These are phyloP conservation scores for Semaprochilodus insignis DNA, from an alignment of 2,797 vertebrate species.

Conservation along the genomic window DNA sequence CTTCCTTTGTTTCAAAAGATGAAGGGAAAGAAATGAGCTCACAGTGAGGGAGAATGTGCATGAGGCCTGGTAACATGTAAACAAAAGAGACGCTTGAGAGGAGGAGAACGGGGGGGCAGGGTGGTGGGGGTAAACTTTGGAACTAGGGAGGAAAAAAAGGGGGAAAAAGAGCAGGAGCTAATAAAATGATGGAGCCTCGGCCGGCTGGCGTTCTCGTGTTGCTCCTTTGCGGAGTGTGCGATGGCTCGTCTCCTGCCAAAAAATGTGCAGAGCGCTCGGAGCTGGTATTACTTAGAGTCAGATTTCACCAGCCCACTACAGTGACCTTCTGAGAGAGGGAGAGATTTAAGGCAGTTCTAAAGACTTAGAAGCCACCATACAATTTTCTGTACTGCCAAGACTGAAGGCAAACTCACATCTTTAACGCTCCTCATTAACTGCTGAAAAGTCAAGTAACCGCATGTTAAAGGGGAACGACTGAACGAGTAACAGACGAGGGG, in stretches of 20 bases:
- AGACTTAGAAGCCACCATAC: slow-evolving; percentile 35
- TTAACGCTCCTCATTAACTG: slow-evolving; percentile 44
- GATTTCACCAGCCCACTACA: slow-evolving; percentile 56
- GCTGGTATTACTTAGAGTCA: slow-evolving; percentile 64
- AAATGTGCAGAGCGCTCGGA: slow-evolving; percentile 53
- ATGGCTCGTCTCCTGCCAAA: slow-evolving; percentile 56
- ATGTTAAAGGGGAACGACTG: background rate
- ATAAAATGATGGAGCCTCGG: slow-evolving; percentile 45
- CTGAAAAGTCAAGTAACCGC: slow-evolving; percentile 16
- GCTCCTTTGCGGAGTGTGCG: slow-evolving; percentile 31
- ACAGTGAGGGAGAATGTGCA: slow-evolving; percentile 1
- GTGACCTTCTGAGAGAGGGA: slow-evolving; percentile 40
- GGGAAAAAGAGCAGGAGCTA: slow-evolving; percentile 37
- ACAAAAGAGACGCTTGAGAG: slow-evolving; percentile 17
- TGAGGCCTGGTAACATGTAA: background rate
- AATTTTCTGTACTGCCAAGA: slow-evolving; percentile 22
- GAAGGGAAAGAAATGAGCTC: slow-evolving; percentile 15
- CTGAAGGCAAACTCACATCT: slow-evolving; percentile 45
- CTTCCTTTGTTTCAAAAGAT: slow-evolving; percentile 28
- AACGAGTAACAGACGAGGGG: background rate
- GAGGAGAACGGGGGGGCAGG: background rate
- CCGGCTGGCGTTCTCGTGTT: slow-evolving; percentile 48
- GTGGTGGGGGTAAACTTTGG: background rate
- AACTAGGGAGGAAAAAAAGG: slow-evolving; percentile 3
- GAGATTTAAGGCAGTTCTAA: slow-evolving; percentile 34